Evolutionary conservation across 2,797 vertebrate species (phyloP), one percentile per base, ranked within the genome.

Genomic region (Netta rufina): DNA sequence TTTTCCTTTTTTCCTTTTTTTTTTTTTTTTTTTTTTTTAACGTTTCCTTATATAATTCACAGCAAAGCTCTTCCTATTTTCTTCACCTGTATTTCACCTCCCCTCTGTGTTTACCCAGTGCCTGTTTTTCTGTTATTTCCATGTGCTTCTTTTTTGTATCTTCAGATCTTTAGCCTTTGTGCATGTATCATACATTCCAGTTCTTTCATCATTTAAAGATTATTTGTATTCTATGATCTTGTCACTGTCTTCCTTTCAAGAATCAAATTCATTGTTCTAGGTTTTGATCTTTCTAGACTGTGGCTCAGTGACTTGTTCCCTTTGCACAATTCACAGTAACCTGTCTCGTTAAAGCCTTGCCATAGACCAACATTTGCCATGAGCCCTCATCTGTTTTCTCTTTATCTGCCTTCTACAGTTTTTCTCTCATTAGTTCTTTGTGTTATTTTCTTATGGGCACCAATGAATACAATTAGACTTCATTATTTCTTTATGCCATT

Each of bases 151-250:
- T 11, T 80, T 45, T 18, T 0, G 1, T 6, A 61, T 71, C 36
- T 82, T 88, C 20, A 76, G 73, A 70, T 84, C 66, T 76, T 88
- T 79, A 73, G 88, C 6, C 28, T 87, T 95, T 84, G 36, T 4
- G 2, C 53, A 45, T 49, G 36, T 53, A 70, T 87, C 33, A 60
- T 38, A 21, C 4, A 3, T 73, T 87, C 67, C 64, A 61, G 33
- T 70, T 90, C 41, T 76, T 94, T 90, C 39, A 71, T 64, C 1
- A 77, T 77, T 82, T 77, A 77, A 86, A 84, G 18, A 72, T 16
- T 61, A 39, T 94, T 81, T 84, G 24, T 78, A 78, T 90, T 91
- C 62, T 39, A 62, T 41, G 30, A 84, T 70, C 43, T 53, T 90
- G 30, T 84, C 9, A 71, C 53, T 57, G 28, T 82, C 32, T 71